A percentile compares a stretch with the other conserved stretches of the same genome.
Evolutionary conservation across 2,888 invertebrate species (phyloP).

Genomic region (Meganola albula): DNA sequence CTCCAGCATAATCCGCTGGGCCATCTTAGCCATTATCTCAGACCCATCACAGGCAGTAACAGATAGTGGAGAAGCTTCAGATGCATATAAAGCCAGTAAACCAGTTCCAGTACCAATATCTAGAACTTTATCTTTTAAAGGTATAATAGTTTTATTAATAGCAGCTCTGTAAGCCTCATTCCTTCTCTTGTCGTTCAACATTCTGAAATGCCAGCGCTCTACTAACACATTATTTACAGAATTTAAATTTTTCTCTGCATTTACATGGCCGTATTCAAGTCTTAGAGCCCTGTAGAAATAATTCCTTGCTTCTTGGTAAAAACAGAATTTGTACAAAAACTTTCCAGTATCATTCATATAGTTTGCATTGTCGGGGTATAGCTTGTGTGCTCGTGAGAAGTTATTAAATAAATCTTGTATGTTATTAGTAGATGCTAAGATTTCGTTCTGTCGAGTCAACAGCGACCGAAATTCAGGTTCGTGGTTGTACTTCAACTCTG

Average conservation of each 20-base stretch:
- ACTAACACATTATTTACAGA: constrained; percentile 82
- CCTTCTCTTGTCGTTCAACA: constrained; percentile 85
- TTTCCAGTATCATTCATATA: constrained; percentile 58
- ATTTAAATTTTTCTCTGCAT: constrained; percentile 82
- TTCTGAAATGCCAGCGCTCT: constrained; percentile 89
- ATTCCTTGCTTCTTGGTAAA: constrained; percentile 73
- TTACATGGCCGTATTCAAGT: constrained; percentile 69
- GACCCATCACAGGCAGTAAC: constrained; percentile 84
- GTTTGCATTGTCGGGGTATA: constrained; percentile 45
- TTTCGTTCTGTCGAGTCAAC: constrained; percentile 38
- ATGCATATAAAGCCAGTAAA: constrained; percentile 82
- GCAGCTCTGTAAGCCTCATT: constrained; percentile 82
- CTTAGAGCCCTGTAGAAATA: constrained; percentile 76
- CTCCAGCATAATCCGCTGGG: constrained; percentile 58
- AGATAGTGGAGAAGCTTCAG: constrained; percentile 68
- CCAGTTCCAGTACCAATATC: constrained; percentile 90
- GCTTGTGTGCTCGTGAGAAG: constrained; percentile 40
- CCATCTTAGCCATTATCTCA: constrained; percentile 79
- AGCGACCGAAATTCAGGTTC: constrained; percentile 48
- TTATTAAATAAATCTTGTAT: constrained; percentile 51
- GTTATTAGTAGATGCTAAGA: constrained; percentile 33
- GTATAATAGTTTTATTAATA: constrained; percentile 73
- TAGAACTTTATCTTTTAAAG: constrained; percentile 71
- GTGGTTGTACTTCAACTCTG: constrained; percentile 29
- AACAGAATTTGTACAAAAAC: constrained; percentile 71